Percentiles rank a stretch among this genome's conserved stretches.
Evolutionary conservation across 2,113 vertebrate species (phyloP).

Genomic region (Regulus satrapa): DNA sequence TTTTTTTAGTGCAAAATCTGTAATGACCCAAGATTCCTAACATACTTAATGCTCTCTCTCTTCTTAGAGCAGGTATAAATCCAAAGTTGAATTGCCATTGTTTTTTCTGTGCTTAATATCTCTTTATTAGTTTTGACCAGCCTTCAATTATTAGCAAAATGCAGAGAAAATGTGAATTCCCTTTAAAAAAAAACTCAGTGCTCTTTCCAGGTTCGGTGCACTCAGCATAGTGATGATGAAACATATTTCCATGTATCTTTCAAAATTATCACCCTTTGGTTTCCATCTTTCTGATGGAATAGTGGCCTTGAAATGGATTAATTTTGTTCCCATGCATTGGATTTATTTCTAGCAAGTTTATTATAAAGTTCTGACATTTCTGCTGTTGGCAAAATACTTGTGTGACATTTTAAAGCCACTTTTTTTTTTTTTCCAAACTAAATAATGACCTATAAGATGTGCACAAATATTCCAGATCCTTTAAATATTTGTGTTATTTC

Average conservation of each 20-base stretch:
- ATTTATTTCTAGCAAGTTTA: background rate
- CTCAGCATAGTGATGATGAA: background rate
- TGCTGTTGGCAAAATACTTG: background rate
- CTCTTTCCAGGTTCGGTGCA: background rate
- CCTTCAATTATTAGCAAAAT: background rate
- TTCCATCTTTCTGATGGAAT: background rate
- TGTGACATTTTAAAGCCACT: background rate
- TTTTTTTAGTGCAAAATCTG: background rate
- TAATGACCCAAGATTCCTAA: background rate
- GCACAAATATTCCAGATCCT: background rate
- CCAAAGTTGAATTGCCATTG: background rate
- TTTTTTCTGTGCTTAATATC: background rate
- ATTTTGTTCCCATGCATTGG: background rate
- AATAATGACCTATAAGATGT: background rate
- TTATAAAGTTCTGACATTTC: background rate
- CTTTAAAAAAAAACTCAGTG: background rate
- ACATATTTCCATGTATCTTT: background rate
- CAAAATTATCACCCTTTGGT: background rate
- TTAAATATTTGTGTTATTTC: background rate
- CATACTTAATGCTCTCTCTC: background rate
- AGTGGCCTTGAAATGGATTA: background rate
- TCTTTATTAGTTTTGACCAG: background rate
- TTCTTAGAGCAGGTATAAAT: background rate
- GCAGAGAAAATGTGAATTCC: background rate
- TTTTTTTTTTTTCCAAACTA: background rate